Conservation (phyloP, 2,888 invertebrate genomes). For the Steromphala cineraria region DNA sequence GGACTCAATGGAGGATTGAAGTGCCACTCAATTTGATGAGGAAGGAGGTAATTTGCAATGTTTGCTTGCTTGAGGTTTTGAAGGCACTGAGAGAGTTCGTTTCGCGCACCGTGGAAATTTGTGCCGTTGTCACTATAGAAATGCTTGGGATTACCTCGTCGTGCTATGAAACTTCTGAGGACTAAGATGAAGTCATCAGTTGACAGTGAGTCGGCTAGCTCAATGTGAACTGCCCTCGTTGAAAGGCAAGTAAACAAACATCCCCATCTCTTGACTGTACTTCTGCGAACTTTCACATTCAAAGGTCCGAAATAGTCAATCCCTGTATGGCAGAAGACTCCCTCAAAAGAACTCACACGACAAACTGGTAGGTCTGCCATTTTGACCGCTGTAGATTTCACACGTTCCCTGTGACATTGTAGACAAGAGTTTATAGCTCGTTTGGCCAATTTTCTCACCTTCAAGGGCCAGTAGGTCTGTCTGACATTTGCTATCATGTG, state of each 20-base stretch:
- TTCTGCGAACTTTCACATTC: not conserved
- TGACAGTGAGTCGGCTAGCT: conserved; percentile 13
- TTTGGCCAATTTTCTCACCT: not conserved
- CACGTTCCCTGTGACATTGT: not conserved
- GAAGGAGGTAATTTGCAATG: conserved; percentile 25
- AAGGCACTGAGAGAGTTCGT: conserved; percentile 28
- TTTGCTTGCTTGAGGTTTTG: conserved; percentile 16
- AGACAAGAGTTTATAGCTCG: not conserved
- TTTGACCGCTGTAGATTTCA: not conserved
- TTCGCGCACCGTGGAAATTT: conserved; percentile 41
- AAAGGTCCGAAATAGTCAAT: conserved; percentile 26
- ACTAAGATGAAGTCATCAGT: conserved; percentile 18
- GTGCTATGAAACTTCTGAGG: not conserved
- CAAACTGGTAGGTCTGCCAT: conserved; percentile 22
- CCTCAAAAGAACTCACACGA: not conserved
- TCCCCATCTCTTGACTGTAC: conserved; percentile 13
- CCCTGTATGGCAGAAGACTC: conserved; percentile 12
- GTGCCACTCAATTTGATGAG: conserved; percentile 59
- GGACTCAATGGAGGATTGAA: conserved; percentile 69
- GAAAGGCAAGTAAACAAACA: conserved; percentile 25
- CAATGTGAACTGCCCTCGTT: conserved; percentile 19
- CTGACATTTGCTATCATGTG: not conserved
- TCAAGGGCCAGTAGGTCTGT: conserved; percentile 1
- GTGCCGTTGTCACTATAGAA: conserved; percentile 42
- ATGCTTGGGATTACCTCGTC: conserved; percentile 25